Evolutionary conservation across 2,888 invertebrate genomes (phyloP), one percentile per base, ranked within the genome.

Genomic region (Lithophane ornitopus): DNA sequence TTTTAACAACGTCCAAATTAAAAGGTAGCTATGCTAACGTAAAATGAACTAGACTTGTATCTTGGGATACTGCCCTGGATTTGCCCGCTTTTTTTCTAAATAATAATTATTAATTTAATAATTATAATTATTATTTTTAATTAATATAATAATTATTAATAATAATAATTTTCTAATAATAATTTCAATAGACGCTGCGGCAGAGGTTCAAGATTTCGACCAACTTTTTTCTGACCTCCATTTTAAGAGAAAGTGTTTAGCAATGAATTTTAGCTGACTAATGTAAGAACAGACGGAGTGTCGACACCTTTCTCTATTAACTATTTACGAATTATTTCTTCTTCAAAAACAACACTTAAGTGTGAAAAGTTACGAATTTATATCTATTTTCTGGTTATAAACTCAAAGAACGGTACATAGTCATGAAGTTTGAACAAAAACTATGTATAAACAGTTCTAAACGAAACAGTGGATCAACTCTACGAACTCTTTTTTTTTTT

Each of bases 241-340:
- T 84, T 84, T 12, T 0, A 39, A 70, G 87, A 75, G 85, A 85
- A 85, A 85, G 85, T n/a, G 12, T 16, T 12, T 26, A 26, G 26
- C 34, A 26, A 71, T 69, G 28, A 68, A 76, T 76, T 49, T 63
- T 74, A n/a, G 52, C 61, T 56, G 26, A 59, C 58, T 69, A 61
- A 70, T 66, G 46, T 7, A 41, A 46, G 71, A 59, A 69, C n/a
- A 26, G 54, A 49, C 26, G 7, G 26, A 12, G 46, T 66, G 62
- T 26, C 26, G 0, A 49, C 46, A 67, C 59, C 70, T 76, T 73
- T 79, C 74, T 76, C 70, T 65, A 67, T 44, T 69, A 61, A 65
- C 59, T 16, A 49, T n/a, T 26, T 66, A 39, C 28, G 44, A 54
- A 61, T 26, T 3, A 58, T 6, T 71, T 66, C 28, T 70, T 9